These are phyloP conservation scores for Xerus inauris DNA, from an alignment of 2,113 vertebrate genomes.

Conservation along the genomic window DNA sequence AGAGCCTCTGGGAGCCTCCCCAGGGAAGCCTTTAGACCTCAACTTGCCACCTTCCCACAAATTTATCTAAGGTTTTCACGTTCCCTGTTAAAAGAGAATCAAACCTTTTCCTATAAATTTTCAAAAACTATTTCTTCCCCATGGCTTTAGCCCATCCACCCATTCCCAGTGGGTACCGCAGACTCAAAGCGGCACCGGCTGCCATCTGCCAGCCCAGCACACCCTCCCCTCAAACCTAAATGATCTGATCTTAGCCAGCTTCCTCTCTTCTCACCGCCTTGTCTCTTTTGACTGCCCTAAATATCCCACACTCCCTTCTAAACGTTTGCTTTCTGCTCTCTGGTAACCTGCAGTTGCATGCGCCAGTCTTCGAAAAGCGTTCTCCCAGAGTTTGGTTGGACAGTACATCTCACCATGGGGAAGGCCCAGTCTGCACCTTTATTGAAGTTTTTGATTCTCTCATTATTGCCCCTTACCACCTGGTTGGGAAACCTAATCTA, in stretches of 20 bases:
- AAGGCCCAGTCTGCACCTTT: neutral
- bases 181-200: neutral
- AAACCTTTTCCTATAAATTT: neutral
- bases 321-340: neutral
- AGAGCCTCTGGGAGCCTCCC: neutral
- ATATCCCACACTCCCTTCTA: neutral
- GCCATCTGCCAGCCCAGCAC: neutral
- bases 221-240: neutral
- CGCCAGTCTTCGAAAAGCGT: accelerated
- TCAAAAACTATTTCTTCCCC: neutral
- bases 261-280: neutral
- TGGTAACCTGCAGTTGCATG: neutral
- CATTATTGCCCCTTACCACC: neutral
- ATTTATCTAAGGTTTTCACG: neutral
- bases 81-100: neutral
- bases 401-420: no score
- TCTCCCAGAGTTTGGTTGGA: no score
- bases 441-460: neutral
- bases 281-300: neutral
- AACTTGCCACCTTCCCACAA: neutral
- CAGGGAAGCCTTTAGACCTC: neutral
- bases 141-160: neutral
- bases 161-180: neutral
- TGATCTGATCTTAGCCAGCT: no score
- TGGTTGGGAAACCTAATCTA: neutral